A percentile compares a stretch with the other conserved stretches of the same genome.
These are phyloP conservation scores for Flabesymbios commensalis DNA, from an alignment of 2,888 invertebrate species.

Conservation along the genomic window DNA sequence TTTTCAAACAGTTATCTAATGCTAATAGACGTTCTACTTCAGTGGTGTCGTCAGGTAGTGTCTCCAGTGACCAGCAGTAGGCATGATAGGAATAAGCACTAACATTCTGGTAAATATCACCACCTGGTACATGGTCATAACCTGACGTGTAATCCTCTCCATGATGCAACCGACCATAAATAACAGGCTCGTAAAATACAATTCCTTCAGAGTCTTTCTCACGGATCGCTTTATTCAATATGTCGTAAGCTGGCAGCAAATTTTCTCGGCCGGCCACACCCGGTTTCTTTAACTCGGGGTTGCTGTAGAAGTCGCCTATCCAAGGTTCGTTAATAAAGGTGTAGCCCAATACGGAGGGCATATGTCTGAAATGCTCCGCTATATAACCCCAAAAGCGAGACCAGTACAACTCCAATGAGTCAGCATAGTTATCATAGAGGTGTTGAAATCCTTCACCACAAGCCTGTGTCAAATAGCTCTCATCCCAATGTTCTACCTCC, in stretches of 20 bases:
- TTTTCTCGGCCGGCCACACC: slow-evolving; percentile 40
- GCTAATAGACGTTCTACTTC: slow-evolving; percentile 28
- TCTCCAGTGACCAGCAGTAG: slow-evolving; percentile 40
- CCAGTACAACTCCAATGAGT: slow-evolving; percentile 32
- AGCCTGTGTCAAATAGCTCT: slow-evolving; percentile 41
- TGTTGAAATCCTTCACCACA: slow-evolving; percentile 38
- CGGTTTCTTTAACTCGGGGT: slow-evolving; percentile 31
- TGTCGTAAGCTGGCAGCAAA: slow-evolving; percentile 38
- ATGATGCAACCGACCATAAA: slow-evolving; percentile 36
- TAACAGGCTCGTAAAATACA: slow-evolving; percentile 44
- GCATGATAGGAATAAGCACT: slow-evolving; percentile 40
- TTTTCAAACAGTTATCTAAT: slow-evolving; percentile 26
- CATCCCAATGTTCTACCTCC: slow-evolving; percentile 22
- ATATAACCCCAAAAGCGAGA: slow-evolving; percentile 39
- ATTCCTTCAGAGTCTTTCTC: slow-evolving; percentile 35
- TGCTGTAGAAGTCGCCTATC: slow-evolving; percentile 34
- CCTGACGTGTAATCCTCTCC: slow-evolving; percentile 34
- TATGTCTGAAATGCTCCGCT: slow-evolving; percentile 30
- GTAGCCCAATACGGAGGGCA: slow-evolving; percentile 38
- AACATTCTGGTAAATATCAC: slow-evolving; percentile 21
- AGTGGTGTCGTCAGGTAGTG: slow-evolving; percentile 16
- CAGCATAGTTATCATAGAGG: slow-evolving; percentile 39
- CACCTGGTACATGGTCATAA: slow-evolving; percentile 39
- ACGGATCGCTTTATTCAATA: slow-evolving; percentile 33
- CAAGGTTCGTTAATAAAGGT: slow-evolving; percentile 45